Conservation (phyloP, 1,140 invertebrate species). For the Aphelenchoides fujianensis region DNA sequence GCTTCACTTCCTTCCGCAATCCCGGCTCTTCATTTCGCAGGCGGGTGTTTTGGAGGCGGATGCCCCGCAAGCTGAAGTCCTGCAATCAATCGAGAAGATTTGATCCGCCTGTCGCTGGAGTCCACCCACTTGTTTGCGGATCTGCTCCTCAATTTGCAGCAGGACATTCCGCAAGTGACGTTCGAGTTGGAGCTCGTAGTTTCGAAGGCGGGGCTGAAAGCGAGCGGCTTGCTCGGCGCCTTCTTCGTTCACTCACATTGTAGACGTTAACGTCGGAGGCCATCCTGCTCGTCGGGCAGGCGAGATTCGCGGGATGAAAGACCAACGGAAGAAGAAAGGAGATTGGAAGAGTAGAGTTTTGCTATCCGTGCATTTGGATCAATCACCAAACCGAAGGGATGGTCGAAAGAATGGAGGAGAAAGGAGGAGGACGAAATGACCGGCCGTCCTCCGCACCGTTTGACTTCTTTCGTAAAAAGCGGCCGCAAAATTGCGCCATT, state of each 20-base stretch:
- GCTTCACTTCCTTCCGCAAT: not conserved
- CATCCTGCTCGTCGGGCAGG: not conserved
- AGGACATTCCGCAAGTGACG: conserved; percentile 5
- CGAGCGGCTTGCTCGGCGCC: not conserved
- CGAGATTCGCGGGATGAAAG: not conserved
- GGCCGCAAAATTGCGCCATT: not conserved
- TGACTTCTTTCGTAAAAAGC: not conserved
- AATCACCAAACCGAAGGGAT: not conserved
- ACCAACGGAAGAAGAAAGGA: not conserved
- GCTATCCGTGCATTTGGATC: not conserved
- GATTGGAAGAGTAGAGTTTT: not conserved
- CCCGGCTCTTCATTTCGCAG: conserved; percentile 8
- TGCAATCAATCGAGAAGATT: no score
- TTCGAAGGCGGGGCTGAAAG: conserved; percentile 19
- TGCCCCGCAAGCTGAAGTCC: not conserved
- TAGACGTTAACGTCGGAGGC: not conserved
- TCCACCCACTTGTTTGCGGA: conserved; percentile 12
- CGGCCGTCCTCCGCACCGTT: not conserved
- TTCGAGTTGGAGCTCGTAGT: conserved; percentile 16
- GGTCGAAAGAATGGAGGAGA: no score
- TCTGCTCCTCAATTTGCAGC: conserved; percentile 17
- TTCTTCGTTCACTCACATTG: not conserved
- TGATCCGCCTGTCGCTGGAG: no score
- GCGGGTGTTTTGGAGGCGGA: not conserved
- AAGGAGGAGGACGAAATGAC: not conserved